Percentiles rank a stretch among this genome's conserved stretches.
Conservation (phyloP, 2,113 vertebrate genomes). For the Pachypanchax playfairii region DNA sequence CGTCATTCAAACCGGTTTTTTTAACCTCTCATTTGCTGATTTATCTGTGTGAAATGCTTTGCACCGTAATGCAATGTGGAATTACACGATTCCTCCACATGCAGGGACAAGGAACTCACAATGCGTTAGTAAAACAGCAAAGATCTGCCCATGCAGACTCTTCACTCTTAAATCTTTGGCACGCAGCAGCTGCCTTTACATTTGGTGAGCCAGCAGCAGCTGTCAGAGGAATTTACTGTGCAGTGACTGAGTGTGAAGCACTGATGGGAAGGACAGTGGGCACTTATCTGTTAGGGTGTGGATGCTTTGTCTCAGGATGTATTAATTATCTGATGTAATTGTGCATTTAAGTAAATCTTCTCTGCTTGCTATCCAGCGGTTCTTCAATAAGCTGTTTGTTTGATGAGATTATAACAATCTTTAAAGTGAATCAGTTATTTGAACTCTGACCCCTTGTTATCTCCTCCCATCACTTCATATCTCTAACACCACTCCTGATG, state of each 20-base stretch:
- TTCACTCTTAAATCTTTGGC: slow-evolving; percentile 39
- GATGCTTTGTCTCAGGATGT: too few species aligned
- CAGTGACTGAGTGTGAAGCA: slow-evolving; percentile 10
- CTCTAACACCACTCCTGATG: slow-evolving; percentile 40
- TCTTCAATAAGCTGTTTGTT: not conserved
- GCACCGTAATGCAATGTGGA: too few species aligned
- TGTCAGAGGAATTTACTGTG: slow-evolving; percentile 44
- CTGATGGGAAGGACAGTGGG: not conserved
- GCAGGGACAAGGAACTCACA: too few species aligned
- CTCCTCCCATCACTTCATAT: slow-evolving; percentile 12
- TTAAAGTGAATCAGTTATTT: too few species aligned
- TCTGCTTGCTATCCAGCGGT: not conserved
- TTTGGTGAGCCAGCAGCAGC: slow-evolving; percentile 54
- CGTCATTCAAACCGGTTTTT: too few species aligned
- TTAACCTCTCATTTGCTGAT: too few species aligned
- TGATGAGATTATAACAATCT: not conserved
- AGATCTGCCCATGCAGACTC: slow-evolving; percentile 3
- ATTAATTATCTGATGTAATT: too few species aligned
- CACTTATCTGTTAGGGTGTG: not conserved
- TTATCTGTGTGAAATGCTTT: not conserved
- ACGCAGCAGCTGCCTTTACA: slow-evolving; percentile 65
- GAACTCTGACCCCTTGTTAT: slow-evolving; percentile 32
- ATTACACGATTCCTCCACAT: too few species aligned
- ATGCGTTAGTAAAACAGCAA: too few species aligned
- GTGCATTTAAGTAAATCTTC: not conserved